Percentiles rank a stretch among this genome's conserved stretches.
These are phyloP conservation scores for Arctia plantaginis DNA, from an alignment of 2,888 invertebrate species.

Conservation along the genomic window DNA sequence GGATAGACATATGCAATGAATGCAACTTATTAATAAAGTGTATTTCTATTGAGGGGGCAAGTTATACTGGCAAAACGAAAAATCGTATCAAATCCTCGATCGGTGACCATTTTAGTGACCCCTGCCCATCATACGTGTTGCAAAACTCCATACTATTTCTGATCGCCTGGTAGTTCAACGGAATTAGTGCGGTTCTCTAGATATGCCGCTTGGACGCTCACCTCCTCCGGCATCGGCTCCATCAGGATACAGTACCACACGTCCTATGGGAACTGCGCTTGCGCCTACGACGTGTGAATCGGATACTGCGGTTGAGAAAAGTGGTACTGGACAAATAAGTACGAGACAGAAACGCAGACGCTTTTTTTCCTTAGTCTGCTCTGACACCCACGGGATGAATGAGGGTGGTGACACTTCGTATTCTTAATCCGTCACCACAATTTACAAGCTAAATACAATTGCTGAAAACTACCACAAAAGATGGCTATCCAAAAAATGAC, in stretches of 20 bases:
- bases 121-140: neutral
- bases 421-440: too few species aligned
- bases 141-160: neutral
- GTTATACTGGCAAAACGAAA: neutral
- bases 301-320: constrained; percentile 14
- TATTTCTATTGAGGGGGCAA: neutral
- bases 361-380: too few species aligned
- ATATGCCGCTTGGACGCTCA: neutral
- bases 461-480: too few species aligned
- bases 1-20: neutral
- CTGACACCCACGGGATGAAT: too few species aligned
- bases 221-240: neutral
- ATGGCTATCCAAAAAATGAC: too few species aligned
- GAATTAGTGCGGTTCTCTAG: neutral
- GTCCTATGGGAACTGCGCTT: neutral
- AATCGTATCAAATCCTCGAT: neutral
- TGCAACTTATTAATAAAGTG: neutral
- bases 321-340: neutral
- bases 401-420: too few species aligned
- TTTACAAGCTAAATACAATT: too few species aligned
- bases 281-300: constrained; percentile 5
- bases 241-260: neutral
- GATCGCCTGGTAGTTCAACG: neutral
- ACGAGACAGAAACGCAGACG: constrained; percentile 9
- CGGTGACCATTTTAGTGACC: neutral